Percentiles rank a stretch among this genome's conserved stretches.
Evolutionary conservation across 2,888 invertebrate genomes (phyloP).

Genomic region (Myopa testacea): DNA sequence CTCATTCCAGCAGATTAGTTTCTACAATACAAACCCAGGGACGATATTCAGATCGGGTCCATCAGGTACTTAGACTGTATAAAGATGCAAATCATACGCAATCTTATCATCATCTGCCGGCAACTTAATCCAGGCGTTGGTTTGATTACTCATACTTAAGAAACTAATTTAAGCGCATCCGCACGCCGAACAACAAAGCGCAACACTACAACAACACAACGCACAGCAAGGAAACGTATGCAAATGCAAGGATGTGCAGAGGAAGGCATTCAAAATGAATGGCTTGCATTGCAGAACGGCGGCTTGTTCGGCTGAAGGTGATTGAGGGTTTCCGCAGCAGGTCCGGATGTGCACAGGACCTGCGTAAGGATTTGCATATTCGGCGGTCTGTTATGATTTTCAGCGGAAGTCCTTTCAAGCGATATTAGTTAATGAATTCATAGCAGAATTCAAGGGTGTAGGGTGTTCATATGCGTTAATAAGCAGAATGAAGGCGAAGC

Average conservation of each 20-base stretch:
- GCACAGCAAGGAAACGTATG: neutral
- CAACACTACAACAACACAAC: neutral
- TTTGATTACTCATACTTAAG: too few relatives aligned
- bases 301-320: conserved; percentile 41
- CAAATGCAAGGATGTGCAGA: neutral
- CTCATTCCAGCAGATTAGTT: too few relatives aligned
- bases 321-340: conserved; percentile 40
- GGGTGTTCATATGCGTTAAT: neutral
- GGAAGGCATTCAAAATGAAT: neutral
- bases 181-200: too few relatives aligned
- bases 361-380: conserved; percentile 24
- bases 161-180: too few relatives aligned
- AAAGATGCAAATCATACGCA: too few relatives aligned
- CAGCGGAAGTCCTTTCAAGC: conserved; percentile 17
- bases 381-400: conserved; percentile 15
- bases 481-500: too few relatives aligned
- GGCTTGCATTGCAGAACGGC: neutral
- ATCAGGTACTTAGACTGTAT: too few relatives aligned
- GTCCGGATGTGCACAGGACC: conserved; percentile 5
- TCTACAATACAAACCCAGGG: too few relatives aligned
- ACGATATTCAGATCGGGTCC: too few relatives aligned
- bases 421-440: conserved; percentile 24
- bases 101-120: too few relatives aligned
- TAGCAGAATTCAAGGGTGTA: neutral
- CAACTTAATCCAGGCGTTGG: too few relatives aligned